Conservation (phyloP, 2,797 vertebrate genomes). For the Gallinago stenura region DNA sequence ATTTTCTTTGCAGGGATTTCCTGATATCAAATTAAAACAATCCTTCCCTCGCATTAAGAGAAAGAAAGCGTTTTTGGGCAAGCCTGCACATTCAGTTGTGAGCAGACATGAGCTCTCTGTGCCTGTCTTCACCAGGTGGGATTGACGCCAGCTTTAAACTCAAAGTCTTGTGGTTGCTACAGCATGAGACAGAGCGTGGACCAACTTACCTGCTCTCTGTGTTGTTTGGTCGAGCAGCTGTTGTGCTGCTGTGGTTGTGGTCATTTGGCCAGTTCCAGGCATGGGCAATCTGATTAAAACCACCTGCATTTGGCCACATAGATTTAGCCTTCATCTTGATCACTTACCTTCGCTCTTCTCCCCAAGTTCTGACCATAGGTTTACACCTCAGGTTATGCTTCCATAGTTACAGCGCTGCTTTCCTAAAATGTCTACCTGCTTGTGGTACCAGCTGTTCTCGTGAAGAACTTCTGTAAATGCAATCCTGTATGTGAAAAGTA, state of each 20-base stretch:
- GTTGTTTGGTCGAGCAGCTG: neutral
- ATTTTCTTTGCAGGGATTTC: conserved; percentile 48
- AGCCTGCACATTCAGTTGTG: neutral
- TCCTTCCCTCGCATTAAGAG: neutral
- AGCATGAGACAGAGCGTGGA: neutral
- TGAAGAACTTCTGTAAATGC: neutral
- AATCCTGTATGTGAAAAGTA: neutral
- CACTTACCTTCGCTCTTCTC: neutral
- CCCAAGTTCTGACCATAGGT: neutral
- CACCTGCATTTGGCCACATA: neutral
- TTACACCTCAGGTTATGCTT: neutral
- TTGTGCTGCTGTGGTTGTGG: neutral
- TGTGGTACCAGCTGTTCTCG: neutral
- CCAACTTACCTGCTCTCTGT: neutral
- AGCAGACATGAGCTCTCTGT: neutral
- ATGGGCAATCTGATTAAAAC: neutral
- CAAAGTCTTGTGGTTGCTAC: neutral
- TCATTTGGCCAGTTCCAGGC: neutral
- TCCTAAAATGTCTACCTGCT: neutral
- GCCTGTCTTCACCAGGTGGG: neutral
- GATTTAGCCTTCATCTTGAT: neutral
- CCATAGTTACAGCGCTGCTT: neutral
- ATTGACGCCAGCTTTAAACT: accelerated
- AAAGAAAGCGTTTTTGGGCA: neutral
- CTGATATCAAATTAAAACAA: neutral